These are phyloP conservation scores for Halichoerus grypus DNA, from an alignment of 2,113 vertebrate genomes.

Conservation along the genomic window DNA sequence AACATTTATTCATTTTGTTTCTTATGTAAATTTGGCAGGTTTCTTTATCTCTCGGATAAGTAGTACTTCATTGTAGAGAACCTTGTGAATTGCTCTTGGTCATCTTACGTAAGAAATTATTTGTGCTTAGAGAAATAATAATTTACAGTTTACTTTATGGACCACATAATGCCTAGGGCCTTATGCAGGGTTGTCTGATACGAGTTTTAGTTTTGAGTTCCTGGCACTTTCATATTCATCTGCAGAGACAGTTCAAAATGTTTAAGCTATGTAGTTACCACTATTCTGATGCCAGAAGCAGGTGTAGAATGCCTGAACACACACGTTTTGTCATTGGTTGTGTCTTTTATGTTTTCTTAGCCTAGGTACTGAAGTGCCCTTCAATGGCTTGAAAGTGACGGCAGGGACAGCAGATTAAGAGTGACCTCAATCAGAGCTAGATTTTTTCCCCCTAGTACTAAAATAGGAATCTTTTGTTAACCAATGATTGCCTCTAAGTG, in stretches of 20 bases:
- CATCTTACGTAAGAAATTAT: slow-evolving; percentile 48
- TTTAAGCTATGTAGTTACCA: not conserved
- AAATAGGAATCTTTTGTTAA: not conserved
- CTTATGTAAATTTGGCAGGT: slow-evolving; percentile 56
- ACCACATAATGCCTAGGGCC: not conserved
- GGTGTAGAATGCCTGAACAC: not conserved
- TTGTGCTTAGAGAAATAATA: slow-evolving; percentile 63
- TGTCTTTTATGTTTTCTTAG: not conserved
- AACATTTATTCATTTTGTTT: slow-evolving; percentile 51
- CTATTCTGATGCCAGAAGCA: not conserved
- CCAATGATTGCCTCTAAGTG: not conserved
- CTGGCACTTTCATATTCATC: not conserved
- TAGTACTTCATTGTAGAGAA: slow-evolving; percentile 47
- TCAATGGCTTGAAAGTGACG: not conserved
- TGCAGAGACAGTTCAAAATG: not conserved
- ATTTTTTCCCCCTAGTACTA: not conserved
- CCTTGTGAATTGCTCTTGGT: slow-evolving; percentile 35
- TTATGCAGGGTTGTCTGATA: not conserved
- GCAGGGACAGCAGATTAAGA: not conserved
- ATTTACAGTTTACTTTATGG: slow-evolving; percentile 1
- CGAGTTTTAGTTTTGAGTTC: not conserved
- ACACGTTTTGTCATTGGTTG: not conserved
- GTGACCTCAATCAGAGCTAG: not conserved
- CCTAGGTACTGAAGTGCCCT: not conserved
- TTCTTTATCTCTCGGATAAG: slow-evolving; percentile 47